Percentiles rank a stretch among this genome's conserved stretches.
phyloP scores from a whole-genome alignment of 2,888 invertebrate species.

The Syrphus vitripennis region DNA sequence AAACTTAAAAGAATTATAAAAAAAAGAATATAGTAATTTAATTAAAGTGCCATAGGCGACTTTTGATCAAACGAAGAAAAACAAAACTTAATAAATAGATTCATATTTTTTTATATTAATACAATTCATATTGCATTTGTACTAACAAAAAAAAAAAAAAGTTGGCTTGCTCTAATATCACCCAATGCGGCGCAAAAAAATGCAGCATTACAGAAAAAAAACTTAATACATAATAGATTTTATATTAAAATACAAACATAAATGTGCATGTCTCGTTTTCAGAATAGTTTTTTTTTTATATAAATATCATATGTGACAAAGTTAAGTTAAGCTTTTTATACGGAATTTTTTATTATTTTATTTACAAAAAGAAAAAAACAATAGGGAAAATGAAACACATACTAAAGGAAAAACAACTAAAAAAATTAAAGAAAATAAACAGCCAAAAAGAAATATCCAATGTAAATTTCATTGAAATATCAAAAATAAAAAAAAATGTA shows the following conservation, averaged over 20 bases:
- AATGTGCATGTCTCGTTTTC: constrained; percentile 62
- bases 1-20: constrained; percentile 24
- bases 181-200: constrained; percentile 44
- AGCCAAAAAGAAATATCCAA: constrained; percentile 59
- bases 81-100: constrained; percentile 37
- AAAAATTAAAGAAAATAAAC: constrained; percentile 22
- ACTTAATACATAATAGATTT: constrained; percentile 65
- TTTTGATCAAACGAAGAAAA: constrained; percentile 50
- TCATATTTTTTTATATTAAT: constrained; percentile 69
- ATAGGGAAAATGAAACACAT: constrained; percentile 31
- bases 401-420: constrained; percentile 14
- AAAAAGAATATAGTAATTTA: constrained; percentile 48
- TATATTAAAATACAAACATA: constrained; percentile 59
- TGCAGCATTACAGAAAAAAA: constrained; percentile 45
- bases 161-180: constrained; percentile 56
- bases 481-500: constrained; percentile 54
- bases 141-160: constrained; percentile 42
- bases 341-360: constrained; percentile 51
- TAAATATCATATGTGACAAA: constrained; percentile 49
- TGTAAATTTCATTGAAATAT: constrained; percentile 69
- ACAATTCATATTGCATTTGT: constrained; percentile 70
- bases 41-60: constrained; percentile 70
- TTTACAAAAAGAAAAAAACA: constrained; percentile 20
- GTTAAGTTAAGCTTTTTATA: constrained; percentile 67
- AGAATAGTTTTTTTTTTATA: constrained; percentile 25